Evolutionary conservation across 2,888 invertebrate genomes (phyloP), one percentile per base, ranked within the genome.

Genomic region (Phyto melanocephala): DNA sequence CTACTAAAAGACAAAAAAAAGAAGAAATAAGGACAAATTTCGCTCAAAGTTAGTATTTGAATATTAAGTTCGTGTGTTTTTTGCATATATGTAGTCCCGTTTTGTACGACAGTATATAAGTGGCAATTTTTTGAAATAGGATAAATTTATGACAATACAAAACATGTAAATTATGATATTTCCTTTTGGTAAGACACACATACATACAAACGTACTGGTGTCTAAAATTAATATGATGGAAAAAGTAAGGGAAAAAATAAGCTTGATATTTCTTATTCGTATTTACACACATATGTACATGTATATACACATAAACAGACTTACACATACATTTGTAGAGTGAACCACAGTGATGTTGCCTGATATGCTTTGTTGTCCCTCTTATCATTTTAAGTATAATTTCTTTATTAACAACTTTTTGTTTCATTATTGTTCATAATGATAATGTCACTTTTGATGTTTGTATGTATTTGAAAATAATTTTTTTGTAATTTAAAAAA

Each of bases 161-260:
- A 52, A 81, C 72, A 77, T 77, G 71, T 77, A 76, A 81, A 72
- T 81, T 76, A 76, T 81, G 67, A 81, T 67, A 81, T 77, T 68
- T 68, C 37, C 37, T 62, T 72, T 33, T 62, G 28, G 13, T 47
- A 11, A 33, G 17, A 67, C n/a, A 52, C 37, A n/a, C n/a, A n/a
- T n/a, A n/a, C n/a, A n/a, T n/a, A n/a, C n/a, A n/a, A n/a, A n/a
- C n/a, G n/a, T n/a, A n/a, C n/a, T 45, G 33, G 5, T 40, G 0
- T 20, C 15, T 10, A 33, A 13, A 24, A 5, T n/a, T n/a, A 52
- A 28, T 5, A 15, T 71, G 11, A 24, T 22, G 22, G 17, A 5
- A 62, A 37, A 58, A 13, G 35, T 11, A 33, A 6, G 28, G 28
- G 28, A 28, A 56, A 15, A 10, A 22, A 13, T 11, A 56, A 62